Percentiles rank a stretch among this genome's conserved stretches.
These are phyloP conservation scores for Drosophila fungiperda DNA, from an alignment of 2,888 invertebrate genomes.

Conservation along the genomic window DNA sequence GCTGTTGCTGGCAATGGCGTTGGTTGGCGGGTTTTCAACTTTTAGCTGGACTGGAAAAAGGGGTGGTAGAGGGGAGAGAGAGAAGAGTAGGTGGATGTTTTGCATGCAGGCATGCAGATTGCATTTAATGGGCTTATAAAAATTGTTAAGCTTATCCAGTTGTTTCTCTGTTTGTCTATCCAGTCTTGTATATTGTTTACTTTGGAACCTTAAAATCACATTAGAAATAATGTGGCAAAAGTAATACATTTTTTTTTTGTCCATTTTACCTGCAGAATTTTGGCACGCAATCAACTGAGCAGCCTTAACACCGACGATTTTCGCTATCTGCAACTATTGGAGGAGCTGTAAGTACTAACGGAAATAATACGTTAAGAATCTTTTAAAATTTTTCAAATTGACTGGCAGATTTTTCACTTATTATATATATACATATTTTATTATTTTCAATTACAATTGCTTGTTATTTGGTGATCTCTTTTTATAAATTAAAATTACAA, in stretches of 20 bases:
- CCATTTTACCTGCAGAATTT: constrained; percentile 68
- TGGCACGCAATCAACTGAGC: constrained; percentile 81
- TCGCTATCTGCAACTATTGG: constrained; percentile 72
- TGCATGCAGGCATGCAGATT: constrained; percentile 38
- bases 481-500: background rate
- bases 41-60: constrained; percentile 22
- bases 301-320: constrained; percentile 75
- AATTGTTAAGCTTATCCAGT: constrained; percentile 43
- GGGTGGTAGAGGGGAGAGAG: background rate
- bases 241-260: background rate
- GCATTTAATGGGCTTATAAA: constrained; percentile 75
- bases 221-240: constrained; percentile 50
- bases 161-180: constrained; percentile 9
- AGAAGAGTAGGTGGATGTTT: background rate
- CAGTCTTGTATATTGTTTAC: constrained; percentile 21
- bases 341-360: constrained; percentile 80
- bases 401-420: background rate
- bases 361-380: background rate
- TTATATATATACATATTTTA: no score
- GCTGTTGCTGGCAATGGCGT: constrained; percentile 55
- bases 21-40: constrained; percentile 33
- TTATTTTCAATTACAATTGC: background rate
- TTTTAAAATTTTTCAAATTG: background rate
- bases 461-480: background rate
- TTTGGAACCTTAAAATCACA: constrained; percentile 62